Evolutionary conservation across 2,888 invertebrate genomes (phyloP), one percentile per base, ranked within the genome.

Genomic region (Leptura quadrifasciata): DNA sequence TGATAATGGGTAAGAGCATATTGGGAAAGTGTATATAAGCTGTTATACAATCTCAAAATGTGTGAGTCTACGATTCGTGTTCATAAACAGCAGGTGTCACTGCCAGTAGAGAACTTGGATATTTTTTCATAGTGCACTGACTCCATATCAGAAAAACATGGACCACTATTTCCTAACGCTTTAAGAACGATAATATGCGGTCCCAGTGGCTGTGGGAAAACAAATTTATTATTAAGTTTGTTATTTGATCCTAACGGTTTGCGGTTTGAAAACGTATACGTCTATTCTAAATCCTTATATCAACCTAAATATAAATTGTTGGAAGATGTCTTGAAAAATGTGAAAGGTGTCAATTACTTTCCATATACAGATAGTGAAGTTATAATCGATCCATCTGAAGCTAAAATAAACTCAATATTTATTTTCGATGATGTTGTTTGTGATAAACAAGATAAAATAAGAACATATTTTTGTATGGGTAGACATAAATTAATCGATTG

Each of bases 201-300:
- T n/a, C 64, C 64, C 12, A 58, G 31, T 18, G 61, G 17, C 17
- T 17, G 20, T 15, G 63, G 54, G 1, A 75, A 77, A 72, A 75
- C 75, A 4, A 77, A 77, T 72, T 39, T 72, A 17, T 27, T 78
- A 55, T 21, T 75, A 24, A 58, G 69, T 12, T 21, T 76, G 6
- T 21, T 75, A 15, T 68, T 67, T n/a, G n/a, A 74, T 58, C 17
- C 35, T 57, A 76, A 77, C 58, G 76, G 75, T 35, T 39, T 74
- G 27, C 20, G 72, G 24, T 76, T 79, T 70, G 75, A 78, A 58
- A 78, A 79, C 73, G 61, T 80, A 10, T 78, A 80, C 52, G 64
- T 78, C 0, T 80, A 81, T 55, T 78, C 78, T 18, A 79, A 79
- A 27, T 76, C 76, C 0, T 47, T 80, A 6, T 77, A 80, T 76